phyloP scores from a whole-genome alignment of 2,113 vertebrate genomes.

The Porphyrio hochstetteri region DNA sequence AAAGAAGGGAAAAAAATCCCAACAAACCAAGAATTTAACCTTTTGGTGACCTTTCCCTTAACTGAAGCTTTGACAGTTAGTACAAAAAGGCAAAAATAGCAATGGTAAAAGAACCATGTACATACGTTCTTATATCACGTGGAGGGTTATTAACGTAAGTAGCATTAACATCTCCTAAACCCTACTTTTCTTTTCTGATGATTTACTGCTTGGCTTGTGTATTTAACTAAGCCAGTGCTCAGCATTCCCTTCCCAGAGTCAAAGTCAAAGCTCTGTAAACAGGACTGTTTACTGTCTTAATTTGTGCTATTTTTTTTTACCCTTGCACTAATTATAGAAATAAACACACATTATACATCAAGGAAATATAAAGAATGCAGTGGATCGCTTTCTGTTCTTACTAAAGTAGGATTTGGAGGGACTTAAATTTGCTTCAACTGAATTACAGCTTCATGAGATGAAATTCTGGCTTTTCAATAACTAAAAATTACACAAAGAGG shows the following conservation, averaged over 20 bases:
- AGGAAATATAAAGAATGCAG: neutral
- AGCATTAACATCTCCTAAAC: neutral
- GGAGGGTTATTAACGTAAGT: neutral
- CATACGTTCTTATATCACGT: neutral
- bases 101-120: neutral
- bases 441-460: neutral
- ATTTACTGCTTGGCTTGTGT: neutral
- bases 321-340: neutral
- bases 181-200: neutral
- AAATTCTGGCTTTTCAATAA: neutral
- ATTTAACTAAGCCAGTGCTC: neutral
- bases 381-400: neutral
- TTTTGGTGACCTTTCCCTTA: neutral
- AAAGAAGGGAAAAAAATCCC: neutral
- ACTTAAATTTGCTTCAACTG: neutral
- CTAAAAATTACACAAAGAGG: neutral
- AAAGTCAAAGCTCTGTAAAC: neutral
- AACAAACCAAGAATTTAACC: neutral
- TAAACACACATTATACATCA: neutral
- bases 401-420: neutral
- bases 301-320: neutral
- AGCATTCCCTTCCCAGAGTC: neutral
- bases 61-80: neutral
- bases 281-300: neutral
- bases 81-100: neutral